Percentiles rank a stretch among this genome's conserved stretches.
Conservation (phyloP, 1,140 invertebrate species). For the Heliothis virescens region DNA sequence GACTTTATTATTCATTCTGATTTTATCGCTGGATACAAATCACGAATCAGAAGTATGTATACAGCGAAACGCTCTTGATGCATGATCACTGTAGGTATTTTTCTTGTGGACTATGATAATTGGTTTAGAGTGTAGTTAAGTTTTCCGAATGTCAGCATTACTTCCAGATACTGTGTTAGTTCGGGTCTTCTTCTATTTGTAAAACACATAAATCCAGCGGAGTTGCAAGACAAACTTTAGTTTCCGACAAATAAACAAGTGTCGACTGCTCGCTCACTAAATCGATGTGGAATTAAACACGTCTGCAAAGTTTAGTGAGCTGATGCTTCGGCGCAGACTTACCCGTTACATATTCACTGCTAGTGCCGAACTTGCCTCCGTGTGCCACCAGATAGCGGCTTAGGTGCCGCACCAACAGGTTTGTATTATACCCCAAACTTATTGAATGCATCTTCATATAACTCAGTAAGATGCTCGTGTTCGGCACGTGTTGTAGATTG, state of each 20-base stretch:
- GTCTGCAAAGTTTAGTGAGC: conserved; percentile 3
- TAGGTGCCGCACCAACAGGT: not conserved
- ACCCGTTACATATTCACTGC: not conserved
- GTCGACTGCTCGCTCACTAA: not conserved
- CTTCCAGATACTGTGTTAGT: not conserved
- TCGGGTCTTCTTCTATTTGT: not conserved
- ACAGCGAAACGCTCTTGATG: too few species aligned
- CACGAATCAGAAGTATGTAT: not conserved
- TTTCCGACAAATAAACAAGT: not conserved
- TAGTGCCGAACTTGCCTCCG: not conserved
- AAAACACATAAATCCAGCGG: not conserved
- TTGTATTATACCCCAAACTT: not conserved
- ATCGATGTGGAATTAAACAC: not conserved
- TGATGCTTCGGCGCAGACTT: not conserved
- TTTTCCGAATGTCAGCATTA: not conserved
- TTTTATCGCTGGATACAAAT: not conserved
- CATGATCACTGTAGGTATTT: too few species aligned
- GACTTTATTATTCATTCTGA: not conserved
- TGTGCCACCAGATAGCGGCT: not conserved
- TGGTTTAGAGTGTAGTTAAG: not conserved
- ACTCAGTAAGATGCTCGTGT: not conserved
- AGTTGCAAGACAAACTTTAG: not conserved
- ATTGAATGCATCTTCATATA: not conserved
- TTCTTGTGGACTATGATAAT: not conserved
- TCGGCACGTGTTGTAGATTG: not conserved